A percentile compares a stretch with the other conserved stretches of the same genome.
These are phyloP conservation scores for Tuta absoluta DNA, from an alignment of 2,888 invertebrate genomes.

Conservation along the genomic window DNA sequence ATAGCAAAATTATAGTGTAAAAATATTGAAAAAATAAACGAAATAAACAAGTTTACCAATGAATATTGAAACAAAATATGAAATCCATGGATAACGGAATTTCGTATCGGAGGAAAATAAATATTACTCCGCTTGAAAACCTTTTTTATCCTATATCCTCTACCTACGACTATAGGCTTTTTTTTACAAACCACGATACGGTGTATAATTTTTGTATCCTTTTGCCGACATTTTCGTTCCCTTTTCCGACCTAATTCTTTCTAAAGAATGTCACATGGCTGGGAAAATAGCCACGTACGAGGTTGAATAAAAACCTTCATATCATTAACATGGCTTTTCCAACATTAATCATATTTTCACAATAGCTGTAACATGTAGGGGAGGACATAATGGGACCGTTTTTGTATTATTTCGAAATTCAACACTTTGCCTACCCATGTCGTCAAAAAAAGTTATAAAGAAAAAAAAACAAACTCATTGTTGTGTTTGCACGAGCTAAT, in stretches of 20 bases:
- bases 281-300: conserved; percentile 40
- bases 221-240: conserved; percentile 30
- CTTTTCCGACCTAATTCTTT: conserved; percentile 31
- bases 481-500: too few species aligned
- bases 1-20: too few species aligned
- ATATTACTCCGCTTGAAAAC: too few species aligned
- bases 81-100: too few species aligned
- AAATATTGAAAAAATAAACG: too few species aligned
- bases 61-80: too few species aligned
- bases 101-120: too few species aligned
- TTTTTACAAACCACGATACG: background rate
- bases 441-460: too few species aligned
- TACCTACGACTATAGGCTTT: too few species aligned
- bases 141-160: too few species aligned
- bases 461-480: too few species aligned
- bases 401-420: conserved; percentile 57
- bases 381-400: conserved; percentile 64
- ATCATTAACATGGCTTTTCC: conserved; percentile 64
- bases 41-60: too few species aligned
- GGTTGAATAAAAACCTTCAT: conserved; percentile 53
- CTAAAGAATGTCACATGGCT: conserved; percentile 59
- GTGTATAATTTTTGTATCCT: conserved; percentile 23
- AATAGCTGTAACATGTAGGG: conserved; percentile 58
- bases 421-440: background rate
- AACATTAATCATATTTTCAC: conserved; percentile 75